Base-by-base conservation (phyloP, 2,888 invertebrate species). In the Limnephilus lunatus region DNA sequence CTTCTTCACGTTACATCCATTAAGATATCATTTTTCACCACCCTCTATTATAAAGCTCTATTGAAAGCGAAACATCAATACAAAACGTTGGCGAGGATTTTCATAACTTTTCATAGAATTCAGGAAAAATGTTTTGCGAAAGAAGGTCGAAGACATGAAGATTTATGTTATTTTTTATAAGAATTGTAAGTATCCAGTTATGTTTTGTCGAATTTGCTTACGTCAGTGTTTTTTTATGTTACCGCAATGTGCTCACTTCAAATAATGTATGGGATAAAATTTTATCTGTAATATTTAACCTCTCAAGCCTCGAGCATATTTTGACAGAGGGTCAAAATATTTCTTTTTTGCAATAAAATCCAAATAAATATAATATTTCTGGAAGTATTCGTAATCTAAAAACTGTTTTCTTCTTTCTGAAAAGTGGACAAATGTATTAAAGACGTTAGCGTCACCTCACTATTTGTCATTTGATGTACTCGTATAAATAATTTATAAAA, bases 21-120 rank as follows among this genome's bases (percentile, higher is more conserved):
- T 89, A 89, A 80, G 88, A 89, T 80, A 89, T 89, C 88, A 89
- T 89, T 89, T 89, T 89, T 89, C 88, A 89, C 80, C n/a, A 89
- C 35, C 81, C 88, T 48, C 86, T 39, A 83, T 83, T 68, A 68
- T 68, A 25, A 68, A n/a, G 68, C 25, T n/a, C 68, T 9, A 68
- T 68, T 30, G 39, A 44, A 86, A 86, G 48, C n/a, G 86, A 48
- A 44, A 86, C 86, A n/a, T 48, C 86, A 86, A 86, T 86, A 86
- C 44, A 44, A n/a, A 86, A 86, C 83, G 35, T 39, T 83, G 32
- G 25, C 7, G 68, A 32, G 31, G 30, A 32, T 82, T 19, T 32
- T 82, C 32, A 15, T 32, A 82, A 32, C 82, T 82, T 82, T 82
- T 31, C 31, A 82, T 19, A 32, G 82, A 32, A 31, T 82, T 32